phyloP scores from a whole-genome alignment of 2,888 invertebrate genomes.

The Ephialtes manifestator region DNA sequence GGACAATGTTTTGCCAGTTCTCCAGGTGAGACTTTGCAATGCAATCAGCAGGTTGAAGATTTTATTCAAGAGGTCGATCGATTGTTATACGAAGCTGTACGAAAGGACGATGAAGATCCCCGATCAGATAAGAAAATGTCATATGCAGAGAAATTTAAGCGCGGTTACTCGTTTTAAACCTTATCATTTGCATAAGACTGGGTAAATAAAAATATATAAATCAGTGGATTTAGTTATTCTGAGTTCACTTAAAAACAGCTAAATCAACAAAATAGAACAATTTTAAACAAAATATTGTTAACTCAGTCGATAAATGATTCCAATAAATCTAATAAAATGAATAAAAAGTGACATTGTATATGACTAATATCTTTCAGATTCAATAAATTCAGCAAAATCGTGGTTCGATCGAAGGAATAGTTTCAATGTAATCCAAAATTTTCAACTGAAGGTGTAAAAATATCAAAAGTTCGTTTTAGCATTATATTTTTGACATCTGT shows the following conservation, averaged over 20 bases:
- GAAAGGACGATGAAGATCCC: constrained; percentile 29
- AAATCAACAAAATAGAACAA: too few species aligned
- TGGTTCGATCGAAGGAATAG: too few species aligned
- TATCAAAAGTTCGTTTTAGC: too few species aligned
- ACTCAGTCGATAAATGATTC: too few species aligned
- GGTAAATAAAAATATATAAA: neutral
- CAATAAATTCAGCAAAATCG: too few species aligned
- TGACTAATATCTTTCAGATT: too few species aligned
- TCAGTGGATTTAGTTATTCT: neutral
- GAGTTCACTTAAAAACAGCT: neutral
- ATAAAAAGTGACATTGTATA: too few species aligned
- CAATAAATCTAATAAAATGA: too few species aligned
- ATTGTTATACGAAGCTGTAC: constrained; percentile 70
- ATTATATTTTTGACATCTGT: neutral
- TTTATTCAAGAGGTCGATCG: constrained; percentile 76
- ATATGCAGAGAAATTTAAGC: constrained; percentile 73
- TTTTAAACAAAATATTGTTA: too few species aligned
- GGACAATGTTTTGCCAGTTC: constrained; percentile 70
- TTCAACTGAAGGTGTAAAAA: too few species aligned
- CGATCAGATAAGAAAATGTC: constrained; percentile 68
- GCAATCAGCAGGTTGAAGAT: constrained; percentile 69
- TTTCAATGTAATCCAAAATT: too few species aligned
- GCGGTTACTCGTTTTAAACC: constrained; percentile 58
- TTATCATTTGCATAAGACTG: neutral
- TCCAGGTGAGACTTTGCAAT: constrained; percentile 70